Conservation (phyloP, 1,140 invertebrate genomes). For the Melipona quadrifasciata region DNA sequence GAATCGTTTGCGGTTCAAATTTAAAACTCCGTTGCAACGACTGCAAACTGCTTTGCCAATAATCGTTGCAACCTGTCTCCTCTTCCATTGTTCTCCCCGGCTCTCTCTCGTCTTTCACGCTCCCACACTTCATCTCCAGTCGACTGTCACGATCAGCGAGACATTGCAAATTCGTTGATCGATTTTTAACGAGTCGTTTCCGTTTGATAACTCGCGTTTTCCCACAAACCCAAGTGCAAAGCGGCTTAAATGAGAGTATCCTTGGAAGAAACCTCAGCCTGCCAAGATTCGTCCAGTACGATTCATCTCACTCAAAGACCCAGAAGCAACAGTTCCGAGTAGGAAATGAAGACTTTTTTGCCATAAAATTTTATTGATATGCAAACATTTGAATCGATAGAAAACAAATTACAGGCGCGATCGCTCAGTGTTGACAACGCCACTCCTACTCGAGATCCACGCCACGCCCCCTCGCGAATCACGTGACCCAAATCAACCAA, state of each 20-base stretch:
- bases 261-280: too few species aligned
- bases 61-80: conserved; percentile 65
- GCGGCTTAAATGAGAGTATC: neutral
- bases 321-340: too few species aligned
- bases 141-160: conserved; percentile 67
- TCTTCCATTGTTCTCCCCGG: conserved; percentile 57
- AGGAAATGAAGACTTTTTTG: too few species aligned
- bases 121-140: conserved; percentile 73
- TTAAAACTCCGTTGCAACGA: conserved; percentile 68
- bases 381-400: too few species aligned
- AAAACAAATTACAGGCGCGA: too few species aligned
- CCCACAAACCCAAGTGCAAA: neutral
- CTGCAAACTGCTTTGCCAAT: conserved; percentile 58
- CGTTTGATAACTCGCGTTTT: conserved; percentile 47
- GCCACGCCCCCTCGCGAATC: too few species aligned
- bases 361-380: too few species aligned
- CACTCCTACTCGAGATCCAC: too few species aligned
- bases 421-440: too few species aligned
- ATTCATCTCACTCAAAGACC: too few species aligned
- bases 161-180: conserved; percentile 60
- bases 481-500: too few species aligned
- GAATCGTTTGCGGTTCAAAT: conserved; percentile 70
- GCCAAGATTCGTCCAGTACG: too few species aligned
- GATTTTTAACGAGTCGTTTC: conserved; percentile 42
- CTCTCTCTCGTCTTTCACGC: conserved; percentile 71